Evolutionary conservation across 1,140 invertebrate genomes (phyloP).

Genomic region (Ridgeia piscesae): DNA sequence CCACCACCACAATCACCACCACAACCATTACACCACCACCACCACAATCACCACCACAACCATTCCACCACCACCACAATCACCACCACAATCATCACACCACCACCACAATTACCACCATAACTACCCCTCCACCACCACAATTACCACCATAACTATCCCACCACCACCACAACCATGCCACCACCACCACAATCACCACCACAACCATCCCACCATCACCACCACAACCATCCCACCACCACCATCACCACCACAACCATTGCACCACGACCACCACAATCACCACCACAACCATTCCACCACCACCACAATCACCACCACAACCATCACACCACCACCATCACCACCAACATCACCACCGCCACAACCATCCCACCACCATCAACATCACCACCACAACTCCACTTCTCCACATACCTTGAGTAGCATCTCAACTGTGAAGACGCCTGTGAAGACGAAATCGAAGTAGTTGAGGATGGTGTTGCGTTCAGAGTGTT

Average conservation of each 20-base stretch:
- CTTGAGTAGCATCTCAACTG: slow-evolving; percentile 96
- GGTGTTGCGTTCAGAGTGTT: slow-evolving; percentile 77
- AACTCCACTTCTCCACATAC: slow-evolving; percentile 54
- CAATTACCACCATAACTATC: not conserved
- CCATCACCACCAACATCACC: not conserved
- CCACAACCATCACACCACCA: not conserved
- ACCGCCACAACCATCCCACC: not conserved
- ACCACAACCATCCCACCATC: not conserved
- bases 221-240: not conserved
- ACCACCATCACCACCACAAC: not conserved
- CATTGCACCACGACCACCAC: not conserved
- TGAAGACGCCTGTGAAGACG: slow-evolving; percentile 99
- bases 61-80: not conserved
- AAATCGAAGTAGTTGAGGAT: slow-evolving; percentile 98
- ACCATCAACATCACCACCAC: not conserved
- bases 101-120: not conserved
- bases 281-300: not conserved
- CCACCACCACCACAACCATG: not conserved
- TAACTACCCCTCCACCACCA: not conserved
- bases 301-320: not conserved
- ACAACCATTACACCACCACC: not conserved
- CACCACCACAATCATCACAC: too few relatives aligned
- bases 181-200: not conserved
- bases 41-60: not conserved
- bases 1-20: not conserved